Conservation (phyloP, 2,797 vertebrate species). For the Hippoglossus hippoglossus region DNA sequence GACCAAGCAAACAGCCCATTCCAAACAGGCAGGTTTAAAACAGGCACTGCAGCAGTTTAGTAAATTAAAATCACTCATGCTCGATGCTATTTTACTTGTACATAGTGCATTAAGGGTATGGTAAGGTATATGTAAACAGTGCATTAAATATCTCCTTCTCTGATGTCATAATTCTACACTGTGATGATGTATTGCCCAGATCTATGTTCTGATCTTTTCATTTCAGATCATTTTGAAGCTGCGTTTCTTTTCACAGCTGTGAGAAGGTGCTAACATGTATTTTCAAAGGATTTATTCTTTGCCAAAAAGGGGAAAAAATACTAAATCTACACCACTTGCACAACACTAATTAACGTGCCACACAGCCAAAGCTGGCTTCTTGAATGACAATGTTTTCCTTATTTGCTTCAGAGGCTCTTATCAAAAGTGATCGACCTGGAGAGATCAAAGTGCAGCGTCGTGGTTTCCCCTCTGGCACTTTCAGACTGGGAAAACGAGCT, state of each 20-base stretch:
- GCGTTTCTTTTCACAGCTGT: background rate
- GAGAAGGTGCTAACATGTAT: slow-evolving; percentile 5
- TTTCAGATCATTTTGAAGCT: slow-evolving; percentile 15
- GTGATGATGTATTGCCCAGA: slow-evolving; percentile 1
- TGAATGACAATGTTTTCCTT: slow-evolving; percentile 72
- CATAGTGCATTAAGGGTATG: background rate
- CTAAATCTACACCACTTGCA: slow-evolving; percentile 18
- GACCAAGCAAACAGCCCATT: too few relatives aligned
- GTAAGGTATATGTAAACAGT: slow-evolving; percentile 13
- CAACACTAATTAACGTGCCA: slow-evolving; percentile 57
- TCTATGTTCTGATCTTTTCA: slow-evolving; percentile 3
- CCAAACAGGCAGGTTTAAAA: too few relatives aligned
- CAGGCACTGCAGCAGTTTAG: background rate
- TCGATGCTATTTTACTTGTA: background rate
- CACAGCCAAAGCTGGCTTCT: slow-evolving; percentile 29
- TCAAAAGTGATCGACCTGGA: slow-evolving; percentile 74
- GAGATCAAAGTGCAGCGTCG: slow-evolving; percentile 80
- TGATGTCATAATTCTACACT: slow-evolving; percentile 20
- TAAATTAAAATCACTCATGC: background rate
- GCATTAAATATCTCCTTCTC: slow-evolving; percentile 22
- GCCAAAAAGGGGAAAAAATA: slow-evolving; percentile 11
- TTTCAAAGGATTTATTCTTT: slow-evolving; percentile 38
- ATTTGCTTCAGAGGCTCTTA: slow-evolving; percentile 70
- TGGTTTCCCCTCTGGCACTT: slow-evolving; percentile 70
- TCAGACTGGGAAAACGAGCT: slow-evolving; percentile 68